Conservation (phyloP, 2,888 invertebrate genomes). For the Drosophila borborema region DNA sequence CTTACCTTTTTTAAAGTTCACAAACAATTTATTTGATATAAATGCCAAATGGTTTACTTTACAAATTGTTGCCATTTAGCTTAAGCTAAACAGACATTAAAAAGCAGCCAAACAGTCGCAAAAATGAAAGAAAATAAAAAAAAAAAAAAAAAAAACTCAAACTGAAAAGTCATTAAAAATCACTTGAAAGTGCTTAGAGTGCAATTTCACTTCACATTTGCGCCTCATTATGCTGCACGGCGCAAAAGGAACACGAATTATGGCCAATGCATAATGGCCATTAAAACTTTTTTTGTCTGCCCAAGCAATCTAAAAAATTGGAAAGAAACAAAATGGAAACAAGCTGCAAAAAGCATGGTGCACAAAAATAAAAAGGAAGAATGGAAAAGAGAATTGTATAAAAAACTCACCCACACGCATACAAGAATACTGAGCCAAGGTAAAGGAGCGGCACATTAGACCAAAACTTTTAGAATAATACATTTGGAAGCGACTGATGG, state of each 20-base stretch:
- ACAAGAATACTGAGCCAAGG: slow-evolving; percentile 34
- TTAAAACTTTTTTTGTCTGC: slow-evolving; percentile 62
- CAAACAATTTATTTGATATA: slow-evolving; percentile 18
- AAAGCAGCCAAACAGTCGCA: slow-evolving; percentile 3
- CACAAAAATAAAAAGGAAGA: slow-evolving; percentile 12
- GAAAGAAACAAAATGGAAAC: slow-evolving; percentile 30
- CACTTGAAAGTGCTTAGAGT: slow-evolving; percentile 68
- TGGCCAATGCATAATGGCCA: slow-evolving; percentile 77
- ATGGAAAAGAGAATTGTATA: slow-evolving; percentile 10
- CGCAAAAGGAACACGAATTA: slow-evolving; percentile 62
- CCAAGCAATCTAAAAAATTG: slow-evolving; percentile 47
- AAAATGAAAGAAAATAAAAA: slow-evolving; percentile 20
- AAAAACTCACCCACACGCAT: slow-evolving; percentile 5
- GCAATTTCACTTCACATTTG: slow-evolving; percentile 67
- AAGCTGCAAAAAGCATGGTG: slow-evolving; percentile 20
- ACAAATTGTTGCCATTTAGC: slow-evolving; percentile 29
- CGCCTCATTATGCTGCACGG: slow-evolving; percentile 56
- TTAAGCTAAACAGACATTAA: slow-evolving; percentile 11
- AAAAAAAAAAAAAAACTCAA: slow-evolving; percentile 18
- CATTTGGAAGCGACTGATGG: slow-evolving; percentile 64
- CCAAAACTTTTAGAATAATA: slow-evolving; percentile 72
- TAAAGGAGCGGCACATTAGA: slow-evolving; percentile 58
- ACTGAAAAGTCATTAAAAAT: slow-evolving; percentile 72
- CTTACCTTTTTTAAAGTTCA: background rate
- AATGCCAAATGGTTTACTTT: slow-evolving; percentile 18